Conservation (phyloP, 1,140 invertebrate genomes). For the Pectinophora gossypiella region DNA sequence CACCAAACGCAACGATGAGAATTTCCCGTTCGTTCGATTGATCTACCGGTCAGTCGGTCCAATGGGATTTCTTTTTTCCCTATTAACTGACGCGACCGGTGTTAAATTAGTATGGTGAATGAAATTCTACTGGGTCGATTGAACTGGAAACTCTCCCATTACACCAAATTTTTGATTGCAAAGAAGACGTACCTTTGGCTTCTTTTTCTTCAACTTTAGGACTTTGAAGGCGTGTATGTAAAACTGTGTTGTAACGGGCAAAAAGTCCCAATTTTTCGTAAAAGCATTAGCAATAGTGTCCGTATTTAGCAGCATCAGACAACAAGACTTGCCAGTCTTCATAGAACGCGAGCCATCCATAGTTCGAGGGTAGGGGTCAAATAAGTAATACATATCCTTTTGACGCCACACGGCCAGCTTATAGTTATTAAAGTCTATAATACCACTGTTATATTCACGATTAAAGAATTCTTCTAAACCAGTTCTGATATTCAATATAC, state of each 20-base stretch:
- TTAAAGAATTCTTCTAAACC: constrained; percentile 64
- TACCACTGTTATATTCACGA: constrained; percentile 66
- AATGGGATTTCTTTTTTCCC: no score
- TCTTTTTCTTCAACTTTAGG: constrained; percentile 55
- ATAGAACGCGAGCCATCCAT: no score
- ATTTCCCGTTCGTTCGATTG: no score
- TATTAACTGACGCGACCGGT: no score
- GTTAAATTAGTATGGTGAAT: no score
- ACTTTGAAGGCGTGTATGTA: constrained; percentile 75
- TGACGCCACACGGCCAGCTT: constrained; percentile 73
- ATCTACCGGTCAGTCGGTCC: no score
- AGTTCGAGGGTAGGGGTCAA: constrained; percentile 73
- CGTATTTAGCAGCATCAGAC: constrained; percentile 69
- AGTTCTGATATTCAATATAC: constrained; percentile 57
- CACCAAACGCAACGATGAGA: no score
- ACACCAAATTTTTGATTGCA: no score
- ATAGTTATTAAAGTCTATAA: constrained; percentile 70
- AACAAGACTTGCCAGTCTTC: constrained; percentile 71
- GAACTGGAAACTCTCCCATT: no score
- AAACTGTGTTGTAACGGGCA: constrained; percentile 67
- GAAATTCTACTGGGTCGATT: no score
- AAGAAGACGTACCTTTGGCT: constrained; percentile 57
- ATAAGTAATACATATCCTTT: constrained; percentile 74
- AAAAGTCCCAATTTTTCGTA: constrained; percentile 68
- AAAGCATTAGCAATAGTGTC: constrained; percentile 63